Evolutionary conservation across 1,140 invertebrate genomes (phyloP).

Genomic region (Bombus affinis): DNA sequence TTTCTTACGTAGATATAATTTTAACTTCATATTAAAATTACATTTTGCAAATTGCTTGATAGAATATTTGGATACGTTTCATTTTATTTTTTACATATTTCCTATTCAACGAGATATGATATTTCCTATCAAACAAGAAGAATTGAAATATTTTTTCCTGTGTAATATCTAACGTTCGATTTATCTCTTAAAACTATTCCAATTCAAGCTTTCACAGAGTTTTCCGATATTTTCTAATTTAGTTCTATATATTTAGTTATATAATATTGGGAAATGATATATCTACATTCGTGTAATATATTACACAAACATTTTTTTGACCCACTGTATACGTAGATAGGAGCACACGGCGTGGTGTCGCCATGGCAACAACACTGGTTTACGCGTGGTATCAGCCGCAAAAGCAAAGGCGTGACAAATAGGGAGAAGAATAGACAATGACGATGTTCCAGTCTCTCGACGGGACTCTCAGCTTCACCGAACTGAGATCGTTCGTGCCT

Average conservation of each 20-base stretch:
- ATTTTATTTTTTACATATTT: too few relatives aligned
- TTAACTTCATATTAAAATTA: too few relatives aligned
- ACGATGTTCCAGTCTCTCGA: conserved; percentile 53
- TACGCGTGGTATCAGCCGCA: conserved; percentile 27
- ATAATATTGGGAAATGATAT: not conserved
- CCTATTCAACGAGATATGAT: too few relatives aligned
- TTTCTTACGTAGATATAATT: too few relatives aligned
- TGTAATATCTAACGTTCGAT: too few relatives aligned
- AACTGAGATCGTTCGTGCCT: conserved; percentile 55
- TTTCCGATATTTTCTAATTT: not conserved
- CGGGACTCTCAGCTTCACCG: conserved; percentile 36
- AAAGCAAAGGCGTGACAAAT: conserved; percentile 58
- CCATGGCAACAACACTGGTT: conserved; percentile 58
- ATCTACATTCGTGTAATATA: too few relatives aligned
- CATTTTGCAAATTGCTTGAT: too few relatives aligned
- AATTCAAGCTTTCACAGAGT: too few relatives aligned
- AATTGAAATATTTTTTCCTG: too few relatives aligned
- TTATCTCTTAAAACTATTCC: too few relatives aligned
- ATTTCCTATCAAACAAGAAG: too few relatives aligned
- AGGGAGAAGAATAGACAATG: conserved; percentile 65
- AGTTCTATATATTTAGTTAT: not conserved
- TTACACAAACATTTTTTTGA: not conserved
- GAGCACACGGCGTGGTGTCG: conserved; percentile 45
- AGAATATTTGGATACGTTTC: too few relatives aligned
- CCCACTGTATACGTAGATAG: conserved; percentile 9